Percentiles rank a stretch among this genome's conserved stretches.
These are phyloP conservation scores for Panagrolaimus sp. DNA, from an alignment of 1,140 invertebrate species.

Conservation along the genomic window DNA sequence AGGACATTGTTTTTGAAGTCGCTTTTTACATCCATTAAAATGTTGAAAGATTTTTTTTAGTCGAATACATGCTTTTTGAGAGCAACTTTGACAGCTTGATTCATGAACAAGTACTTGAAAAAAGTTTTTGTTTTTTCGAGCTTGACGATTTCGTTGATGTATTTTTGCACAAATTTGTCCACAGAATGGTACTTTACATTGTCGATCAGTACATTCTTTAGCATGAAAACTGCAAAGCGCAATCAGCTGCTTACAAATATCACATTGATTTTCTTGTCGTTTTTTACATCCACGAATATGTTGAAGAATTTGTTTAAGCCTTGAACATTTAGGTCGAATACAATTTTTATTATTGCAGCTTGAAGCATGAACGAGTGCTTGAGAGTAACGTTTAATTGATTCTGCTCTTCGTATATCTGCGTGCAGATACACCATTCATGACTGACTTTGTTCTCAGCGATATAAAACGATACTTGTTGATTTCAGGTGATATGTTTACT, in stretches of 20 bases:
- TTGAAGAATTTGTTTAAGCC: constrained; percentile 94
- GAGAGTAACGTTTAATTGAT: constrained; percentile 75
- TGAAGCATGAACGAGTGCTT: constrained; percentile 87
- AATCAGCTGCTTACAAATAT: constrained; percentile 96
- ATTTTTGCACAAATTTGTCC: constrained; percentile 93
- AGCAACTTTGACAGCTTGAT: too few relatives aligned
- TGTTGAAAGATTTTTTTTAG: too few relatives aligned
- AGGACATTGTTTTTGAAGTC: too few relatives aligned
- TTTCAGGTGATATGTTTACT: too few relatives aligned
- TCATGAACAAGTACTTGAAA: too few relatives aligned
- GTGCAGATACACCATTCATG: too few relatives aligned
- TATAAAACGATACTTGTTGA: too few relatives aligned
- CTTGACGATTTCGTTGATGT: constrained; percentile 56
- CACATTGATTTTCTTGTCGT: constrained; percentile 84
- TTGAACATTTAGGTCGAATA: constrained; percentile 84
- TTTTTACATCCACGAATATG: constrained; percentile 91
- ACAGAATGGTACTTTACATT: constrained; percentile 74
- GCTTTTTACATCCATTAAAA: too few relatives aligned
- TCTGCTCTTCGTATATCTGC: too few relatives aligned
- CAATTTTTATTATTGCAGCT: constrained; percentile 97
- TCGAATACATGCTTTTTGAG: too few relatives aligned
- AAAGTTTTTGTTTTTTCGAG: too few relatives aligned
- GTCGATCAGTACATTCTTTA: constrained; percentile 76
- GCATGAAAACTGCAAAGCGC: constrained; percentile 97
- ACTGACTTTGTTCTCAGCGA: too few relatives aligned